A percentile compares a stretch with the other conserved stretches of the same genome.
phyloP scores from a whole-genome alignment of 2,797 vertebrate species.

The Lithobates pipiens region DNA sequence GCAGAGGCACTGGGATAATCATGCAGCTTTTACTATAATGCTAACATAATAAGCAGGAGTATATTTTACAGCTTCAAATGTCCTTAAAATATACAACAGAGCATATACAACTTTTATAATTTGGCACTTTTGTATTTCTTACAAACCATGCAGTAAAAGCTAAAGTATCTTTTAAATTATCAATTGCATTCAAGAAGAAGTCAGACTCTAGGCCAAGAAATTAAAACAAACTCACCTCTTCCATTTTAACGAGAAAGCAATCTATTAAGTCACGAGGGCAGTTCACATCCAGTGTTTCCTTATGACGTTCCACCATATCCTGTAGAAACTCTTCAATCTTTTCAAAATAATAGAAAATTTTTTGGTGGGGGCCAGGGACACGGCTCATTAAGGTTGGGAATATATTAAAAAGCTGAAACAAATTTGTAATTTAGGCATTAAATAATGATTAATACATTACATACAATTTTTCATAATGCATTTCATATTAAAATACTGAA shows the following conservation, averaged over 20 bases:
- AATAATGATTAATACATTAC: background rate
- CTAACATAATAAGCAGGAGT: too few relatives aligned
- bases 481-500: too few relatives aligned
- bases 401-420: conserved; percentile 73
- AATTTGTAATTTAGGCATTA: background rate
- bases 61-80: too few relatives aligned
- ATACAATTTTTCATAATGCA: too few relatives aligned
- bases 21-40: too few relatives aligned
- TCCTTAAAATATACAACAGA: too few relatives aligned
- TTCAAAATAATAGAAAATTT: conserved; percentile 72
- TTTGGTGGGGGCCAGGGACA: conserved; percentile 79
- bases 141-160: too few relatives aligned
- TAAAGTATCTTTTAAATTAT: too few relatives aligned
- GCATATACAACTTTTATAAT: too few relatives aligned
- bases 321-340: conserved; percentile 71
- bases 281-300: conserved; percentile 61
- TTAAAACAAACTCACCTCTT: conserved; percentile 69
- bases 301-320: conserved; percentile 72
- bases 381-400: conserved; percentile 74
- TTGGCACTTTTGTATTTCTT: too few relatives aligned
- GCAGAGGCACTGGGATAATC: too few relatives aligned
- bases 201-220: background rate
- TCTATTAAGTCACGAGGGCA: conserved; percentile 78
- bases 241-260: conserved; percentile 80
- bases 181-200: too few relatives aligned